Percentiles rank a stretch among this genome's conserved stretches.
These are phyloP conservation scores for Danio aesculapii DNA, from an alignment of 2,797 vertebrate genomes.

Conservation along the genomic window DNA sequence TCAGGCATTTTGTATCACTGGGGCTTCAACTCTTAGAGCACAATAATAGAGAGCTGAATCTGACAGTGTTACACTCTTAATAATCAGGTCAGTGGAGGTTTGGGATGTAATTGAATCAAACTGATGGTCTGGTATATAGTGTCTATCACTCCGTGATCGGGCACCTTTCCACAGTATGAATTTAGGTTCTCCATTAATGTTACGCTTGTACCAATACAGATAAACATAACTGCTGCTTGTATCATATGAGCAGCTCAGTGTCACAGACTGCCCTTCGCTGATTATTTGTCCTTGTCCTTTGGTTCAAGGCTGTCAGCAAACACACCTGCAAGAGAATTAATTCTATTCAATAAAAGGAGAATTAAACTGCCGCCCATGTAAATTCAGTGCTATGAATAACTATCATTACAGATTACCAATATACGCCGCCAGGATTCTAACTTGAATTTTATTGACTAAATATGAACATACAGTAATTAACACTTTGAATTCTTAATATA, in stretches of 20 bases:
- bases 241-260: slow-evolving; percentile 31
- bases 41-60: slow-evolving; percentile 54
- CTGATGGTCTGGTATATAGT: not conserved
- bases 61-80: not conserved
- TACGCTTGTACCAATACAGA: slow-evolving; percentile 33
- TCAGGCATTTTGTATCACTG: slow-evolving; percentile 38
- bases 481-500: not conserved
- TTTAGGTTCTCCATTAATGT: not conserved
- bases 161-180: slow-evolving; percentile 17
- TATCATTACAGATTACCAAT: too few relatives aligned
- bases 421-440: too few relatives aligned
- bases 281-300: not conserved
- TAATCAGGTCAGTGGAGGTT: not conserved
- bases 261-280: not conserved
- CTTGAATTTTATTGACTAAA: too few relatives aligned
- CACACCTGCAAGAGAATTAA: not conserved
- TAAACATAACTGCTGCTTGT: not conserved
- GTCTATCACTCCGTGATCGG: fast-evolving
- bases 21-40: slow-evolving; percentile 12
- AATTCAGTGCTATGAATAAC: too few relatives aligned
- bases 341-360: too few relatives aligned
- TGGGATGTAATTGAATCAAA: slow-evolving; percentile 14
- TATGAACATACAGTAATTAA: not conserved
- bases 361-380: too few relatives aligned
- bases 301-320: not conserved